Evolutionary conservation across 2,888 invertebrate species (phyloP), one percentile per base, ranked within the genome.

Genomic region (Tetrapedia diversipes): DNA sequence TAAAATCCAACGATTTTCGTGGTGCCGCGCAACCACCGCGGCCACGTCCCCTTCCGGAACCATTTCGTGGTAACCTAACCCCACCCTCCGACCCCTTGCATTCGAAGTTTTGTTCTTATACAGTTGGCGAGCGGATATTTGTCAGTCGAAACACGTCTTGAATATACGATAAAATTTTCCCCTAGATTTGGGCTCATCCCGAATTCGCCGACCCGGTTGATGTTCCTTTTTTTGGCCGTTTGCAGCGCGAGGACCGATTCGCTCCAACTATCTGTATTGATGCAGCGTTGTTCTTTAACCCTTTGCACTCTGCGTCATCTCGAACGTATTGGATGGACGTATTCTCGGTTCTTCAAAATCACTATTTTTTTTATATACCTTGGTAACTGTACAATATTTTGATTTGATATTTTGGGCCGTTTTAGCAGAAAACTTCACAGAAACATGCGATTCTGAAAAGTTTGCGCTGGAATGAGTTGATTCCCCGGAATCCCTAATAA

Each of bases 101-200:
- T 67, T 54, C 61, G 27, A 77, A 59, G 49, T 68, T 60, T 67
- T 66, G 43, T 63, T 65, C 78, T 70, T 72, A 37, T 74, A 59
- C 72, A n/a, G n/a, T n/a, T 41, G 39, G 39, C 47, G 29, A 29
- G 32, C 67, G 51, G 67, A 79, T 77, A 87, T 86, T 89, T 83
- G 79, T 80, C 79, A 90, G 87, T 89, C 87, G 86, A 86, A 86
- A 88, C 90, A 89, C 89, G 90, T 89, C 86, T 86, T 86, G 90
- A 90, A 90, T 90, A 90, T 88, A 89, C 86, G 88, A 90, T 90
- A 87, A 90, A 90, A 90, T 88, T 90, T 90, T 89, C 88, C 88
- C 86, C 86, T 89, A 90, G 82, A 84, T 84, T 84, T 82, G 45
- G 82, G 73, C 78, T 84, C 75, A 70, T 84, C 77, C 77, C 66